These are phyloP conservation scores for Alcis repandata DNA, from an alignment of 2,888 invertebrate species.

Conservation along the genomic window DNA sequence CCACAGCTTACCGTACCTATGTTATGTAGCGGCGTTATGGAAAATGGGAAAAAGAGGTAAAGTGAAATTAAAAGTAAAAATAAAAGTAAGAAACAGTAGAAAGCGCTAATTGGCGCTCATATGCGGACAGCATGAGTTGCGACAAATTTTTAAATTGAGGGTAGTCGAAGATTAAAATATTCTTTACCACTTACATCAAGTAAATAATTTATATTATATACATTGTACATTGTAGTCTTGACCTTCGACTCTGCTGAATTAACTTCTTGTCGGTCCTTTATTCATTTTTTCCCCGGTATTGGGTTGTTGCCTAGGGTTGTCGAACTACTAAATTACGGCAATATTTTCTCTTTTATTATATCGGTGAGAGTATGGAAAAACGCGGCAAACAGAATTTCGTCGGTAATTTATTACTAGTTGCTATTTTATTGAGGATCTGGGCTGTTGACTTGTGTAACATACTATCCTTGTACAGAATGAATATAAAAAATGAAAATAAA, in stretches of 20 bases:
- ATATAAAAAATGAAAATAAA: too few species aligned
- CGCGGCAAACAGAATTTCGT: slow-evolving; percentile 17
- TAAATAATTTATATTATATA: too few species aligned
- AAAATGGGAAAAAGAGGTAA: too few species aligned
- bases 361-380: slow-evolving; percentile 20
- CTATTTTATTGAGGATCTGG: slow-evolving; percentile 19
- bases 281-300: slow-evolving; percentile 61
- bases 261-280: slow-evolving; percentile 62
- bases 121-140: too few species aligned
- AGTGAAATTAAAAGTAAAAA: too few species aligned
- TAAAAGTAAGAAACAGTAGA: too few species aligned
- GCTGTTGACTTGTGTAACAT: slow-evolving; percentile 7
- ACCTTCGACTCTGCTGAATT: slow-evolving; percentile 68
- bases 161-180: too few species aligned
- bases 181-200: too few species aligned
- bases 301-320: slow-evolving; percentile 54
- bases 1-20: too few species aligned
- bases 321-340: slow-evolving; percentile 29
- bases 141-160: too few species aligned
- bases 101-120: too few species aligned
- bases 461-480: background rate
- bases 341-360: slow-evolving; percentile 30
- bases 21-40: too few species aligned
- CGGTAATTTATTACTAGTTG: slow-evolving; percentile 11
- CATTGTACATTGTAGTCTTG: slow-evolving; percentile 33